Evolutionary conservation across 2,888 invertebrate species (phyloP), one percentile per base, ranked within the genome.

Genomic region (Leptarthrus brevirostris): DNA sequence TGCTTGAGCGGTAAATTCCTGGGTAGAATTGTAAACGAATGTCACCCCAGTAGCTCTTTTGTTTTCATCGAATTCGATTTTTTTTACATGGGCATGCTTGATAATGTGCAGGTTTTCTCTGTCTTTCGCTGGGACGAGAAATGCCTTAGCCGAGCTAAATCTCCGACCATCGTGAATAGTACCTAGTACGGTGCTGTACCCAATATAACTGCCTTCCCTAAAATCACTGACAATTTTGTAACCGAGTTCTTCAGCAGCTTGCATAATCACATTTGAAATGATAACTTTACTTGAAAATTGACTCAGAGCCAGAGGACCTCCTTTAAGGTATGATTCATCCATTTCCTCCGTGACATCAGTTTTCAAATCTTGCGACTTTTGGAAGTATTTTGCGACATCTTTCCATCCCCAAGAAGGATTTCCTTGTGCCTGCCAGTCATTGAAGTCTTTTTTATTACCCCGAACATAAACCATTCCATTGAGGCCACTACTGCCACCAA

Each of bases 81-180:
- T 74, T 26, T 72, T 74, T 0, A 73, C 77, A 14, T 47, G 18
- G 3, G 75, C 77, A 56, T 78, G 22, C 47, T 76, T 77, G 6
- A 78, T 72, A 22, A 78, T 36, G 34, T 77, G 75, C 2, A 78
- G 22, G 71, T 78, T 78, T 16, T 52, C 22, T 10, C 74, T 64
- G 12, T 76, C 61, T 30, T 24, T 24, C 1, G 72, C 72, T 4
- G 18, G 53, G 74, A 92, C 84, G 12, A 94, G 82, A 81, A 90
- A 94, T 0, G 91, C 93, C 84, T 92, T 93, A 1, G 92, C 91
- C 0, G 92, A 89, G 80, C 93, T 93, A 80, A 92, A 93, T 8
- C 94, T 86, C 0, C 92, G 85, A 0, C 93, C 93, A 74, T 93
- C 86, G 14, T 90, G 85, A 2, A 93, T 80, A 0, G 93, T 93